Conservation (phyloP, 2,888 invertebrate species). For the Lamproptera curius region DNA sequence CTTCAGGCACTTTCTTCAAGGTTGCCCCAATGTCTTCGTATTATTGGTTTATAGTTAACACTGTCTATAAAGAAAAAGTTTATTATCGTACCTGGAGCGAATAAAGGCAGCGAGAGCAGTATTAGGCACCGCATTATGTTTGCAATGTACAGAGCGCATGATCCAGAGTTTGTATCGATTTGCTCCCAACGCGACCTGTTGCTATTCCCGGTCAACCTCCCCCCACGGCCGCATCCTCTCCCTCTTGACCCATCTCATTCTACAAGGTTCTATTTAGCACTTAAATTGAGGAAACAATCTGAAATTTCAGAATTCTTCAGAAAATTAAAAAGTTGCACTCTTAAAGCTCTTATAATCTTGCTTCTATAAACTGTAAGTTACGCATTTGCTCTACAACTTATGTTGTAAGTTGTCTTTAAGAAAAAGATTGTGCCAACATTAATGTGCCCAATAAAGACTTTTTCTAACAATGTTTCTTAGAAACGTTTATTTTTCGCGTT, state of each 20-base stretch:
- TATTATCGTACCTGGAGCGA: slow-evolving; percentile 50
- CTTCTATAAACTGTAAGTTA: slow-evolving; percentile 16
- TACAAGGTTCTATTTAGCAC: slow-evolving; percentile 39
- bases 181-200: slow-evolving; percentile 59
- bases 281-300: slow-evolving; percentile 68
- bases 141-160: slow-evolving; percentile 57
- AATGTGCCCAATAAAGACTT: too few species aligned
- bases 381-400: too few species aligned
- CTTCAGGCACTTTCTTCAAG: slow-evolving; percentile 1
- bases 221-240: slow-evolving; percentile 31
- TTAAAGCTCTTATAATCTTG: slow-evolving; percentile 22
- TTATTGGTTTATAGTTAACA: too few species aligned
- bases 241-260: slow-evolving; percentile 28
- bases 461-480: too few species aligned
- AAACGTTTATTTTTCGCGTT: too few species aligned
- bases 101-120: slow-evolving; percentile 57
- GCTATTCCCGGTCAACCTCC: slow-evolving; percentile 50
- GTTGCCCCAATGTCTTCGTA: too few species aligned
- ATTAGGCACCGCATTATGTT: slow-evolving; percentile 65
- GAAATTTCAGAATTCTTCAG: slow-evolving; percentile 64
- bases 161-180: slow-evolving; percentile 69
- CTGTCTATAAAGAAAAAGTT: slow-evolving; percentile 3
- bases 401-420: too few species aligned
- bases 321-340: slow-evolving; percentile 58
- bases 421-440: too few species aligned